Evolutionary conservation across 1,140 invertebrate species (phyloP), one percentile per base, ranked within the genome.

Genomic region (Zelostemma sp.): DNA sequence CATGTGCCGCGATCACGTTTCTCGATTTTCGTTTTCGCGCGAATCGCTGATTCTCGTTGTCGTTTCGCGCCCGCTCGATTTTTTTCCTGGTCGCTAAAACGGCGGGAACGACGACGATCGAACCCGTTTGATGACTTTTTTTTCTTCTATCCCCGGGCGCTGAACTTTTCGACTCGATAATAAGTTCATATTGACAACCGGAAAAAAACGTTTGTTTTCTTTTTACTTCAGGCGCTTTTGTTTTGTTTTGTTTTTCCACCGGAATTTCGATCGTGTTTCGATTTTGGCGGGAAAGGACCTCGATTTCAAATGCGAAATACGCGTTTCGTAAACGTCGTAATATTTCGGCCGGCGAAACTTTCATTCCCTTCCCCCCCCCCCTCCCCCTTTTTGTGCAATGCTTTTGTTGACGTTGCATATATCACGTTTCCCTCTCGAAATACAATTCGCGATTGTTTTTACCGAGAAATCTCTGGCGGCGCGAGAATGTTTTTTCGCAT

Each of bases 351-450:
- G 40, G 40, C 40, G 40, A 41, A 41, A 41, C 12, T 41, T 15
- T 41, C 40, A 8, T 41, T 41, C 1, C 35, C 35, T 6, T 31
- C 5, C 9, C 2, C n/a, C n/a, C n/a, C n/a, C n/a, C n/a, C n/a
- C n/a, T n/a, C n/a, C n/a, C n/a, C n/a, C n/a, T 38, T 2, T 38
- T 12, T 38, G 2, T 38, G 11, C 9, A 4, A 38, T 11, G 9
- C 2, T 38, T 63, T 68, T 68, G 66, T 68, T 68, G 58, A 68
- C 53, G 48, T 58, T 68, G 66, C 60, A 68, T 63, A 63, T 59
- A 68, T 68, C 54, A 25, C 45, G n/a, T 15, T n/a, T 1, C 25
- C 1, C 49, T n/a, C 11, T 41, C 33, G 43, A 14, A 35, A 50
- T 46, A 28, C 25, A 28, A 28, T 51, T 19, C 54, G 18, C 43